A percentile compares a stretch with the other conserved stretches of the same genome.
These are phyloP conservation scores for Zygothrica quintamaculata DNA, from an alignment of 2,888 invertebrate species.

Conservation along the genomic window DNA sequence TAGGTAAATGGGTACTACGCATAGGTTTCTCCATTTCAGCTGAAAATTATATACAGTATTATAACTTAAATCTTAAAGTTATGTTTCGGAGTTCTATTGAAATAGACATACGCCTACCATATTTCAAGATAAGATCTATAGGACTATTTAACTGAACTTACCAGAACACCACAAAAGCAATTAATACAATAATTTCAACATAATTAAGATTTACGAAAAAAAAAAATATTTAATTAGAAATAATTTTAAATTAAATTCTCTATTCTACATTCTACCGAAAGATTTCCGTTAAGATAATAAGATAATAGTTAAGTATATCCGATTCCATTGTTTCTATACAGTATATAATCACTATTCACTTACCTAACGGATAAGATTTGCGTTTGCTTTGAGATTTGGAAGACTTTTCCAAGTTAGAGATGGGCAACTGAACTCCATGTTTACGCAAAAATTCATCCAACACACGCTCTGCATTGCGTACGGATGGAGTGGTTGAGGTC, in stretches of 20 bases:
- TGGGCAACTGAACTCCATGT: conserved; percentile 67
- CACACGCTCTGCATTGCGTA: conserved; percentile 80
- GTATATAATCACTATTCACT: conserved; percentile 46
- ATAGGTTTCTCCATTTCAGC: conserved; percentile 59
- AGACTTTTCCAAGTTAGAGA: conserved; percentile 5
- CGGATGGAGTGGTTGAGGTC: conserved; percentile 76
- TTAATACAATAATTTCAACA: too few relatives aligned
- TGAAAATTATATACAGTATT: conserved; percentile 15
- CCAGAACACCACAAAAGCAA: too few relatives aligned
- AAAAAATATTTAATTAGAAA: conserved; percentile 27
- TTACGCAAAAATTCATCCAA: conserved; percentile 77
- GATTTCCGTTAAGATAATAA: background rate
- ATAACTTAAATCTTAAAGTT: conserved; percentile 2
- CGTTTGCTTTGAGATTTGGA: conserved; percentile 50
- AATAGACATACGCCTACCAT: too few relatives aligned
- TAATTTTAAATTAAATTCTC: conserved; percentile 15
- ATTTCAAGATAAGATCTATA: too few relatives aligned
- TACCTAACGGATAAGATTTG: conserved; percentile 75
- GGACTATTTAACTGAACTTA: too few relatives aligned
- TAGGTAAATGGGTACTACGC: conserved; percentile 39
- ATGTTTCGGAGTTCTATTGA: too few relatives aligned
- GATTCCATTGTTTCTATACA: conserved; percentile 15
- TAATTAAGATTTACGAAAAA: background rate
- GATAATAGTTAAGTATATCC: conserved; percentile 14
- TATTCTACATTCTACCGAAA: too few relatives aligned